Base-by-base conservation (phyloP, 1,140 invertebrate genomes). In the Drosophila navojoa region DNA sequence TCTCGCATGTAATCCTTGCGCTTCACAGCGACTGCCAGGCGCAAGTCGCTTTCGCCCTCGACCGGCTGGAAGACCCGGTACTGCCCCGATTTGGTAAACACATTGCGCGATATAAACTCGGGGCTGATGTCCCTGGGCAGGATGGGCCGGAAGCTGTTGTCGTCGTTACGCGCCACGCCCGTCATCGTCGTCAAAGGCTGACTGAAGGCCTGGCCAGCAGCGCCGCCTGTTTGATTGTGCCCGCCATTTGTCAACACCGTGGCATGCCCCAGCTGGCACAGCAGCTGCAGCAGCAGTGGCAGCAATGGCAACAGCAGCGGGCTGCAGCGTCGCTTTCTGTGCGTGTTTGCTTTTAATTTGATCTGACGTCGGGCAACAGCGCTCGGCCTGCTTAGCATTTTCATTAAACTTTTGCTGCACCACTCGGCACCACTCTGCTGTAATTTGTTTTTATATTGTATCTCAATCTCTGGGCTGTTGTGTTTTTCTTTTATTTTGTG, bases 61-160 rank as follows among this genome's bases (percentile, higher is more conserved):
- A 76, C 47, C 0, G 90, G 90, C 76, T 90, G 71, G 38, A 91
- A 91, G 4, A 91, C 90, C 7, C 90, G 81, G 62, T 91, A 91
- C 35, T 91, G 84, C 0, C 90, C 90, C n/a, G 78, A 55, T 54
- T 90, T 86, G 10, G 90, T 91, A 53, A 91, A 91, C 2, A 91
- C 90, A 55, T 91, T 91, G n/a, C 85, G 78, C 13, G 90, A 89
- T 15, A 91, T 90, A n/a, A 81, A 76, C 71, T 91, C 90, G 0
- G 87, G 84, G 54, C 81, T 90, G 22, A 90, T 78, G 66, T 91
- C 81, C 16, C 74, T 81, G 25, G 87, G 90, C 10, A 91, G 63
- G 45, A 91, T 91, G 15, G 90, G 90, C 2, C 74, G 78, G 29
- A 91, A 91, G 6, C 71, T 89, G 60, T 87, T 74, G 71, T 82